phyloP scores from a whole-genome alignment of 2,113 vertebrate species.

The Himantopus leucocephalus region DNA sequence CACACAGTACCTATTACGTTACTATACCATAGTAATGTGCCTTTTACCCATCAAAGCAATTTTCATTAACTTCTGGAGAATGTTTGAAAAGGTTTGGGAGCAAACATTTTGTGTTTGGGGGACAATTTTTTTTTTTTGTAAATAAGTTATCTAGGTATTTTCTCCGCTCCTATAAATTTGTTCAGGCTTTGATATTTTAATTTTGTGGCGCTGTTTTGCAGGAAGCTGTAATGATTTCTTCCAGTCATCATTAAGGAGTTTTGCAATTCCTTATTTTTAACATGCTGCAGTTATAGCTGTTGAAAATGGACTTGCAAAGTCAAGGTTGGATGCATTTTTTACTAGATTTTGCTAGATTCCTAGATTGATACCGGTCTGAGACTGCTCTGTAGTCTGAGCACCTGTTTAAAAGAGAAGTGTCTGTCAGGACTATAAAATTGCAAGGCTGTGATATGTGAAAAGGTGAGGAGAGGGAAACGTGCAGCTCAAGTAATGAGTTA shows the following conservation, averaged over 20 bases:
- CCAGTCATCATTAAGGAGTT: background rate
- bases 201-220: background rate
- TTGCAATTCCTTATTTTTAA: background rate
- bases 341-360: background rate
- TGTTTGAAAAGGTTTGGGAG: background rate
- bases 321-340: background rate
- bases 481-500: background rate
- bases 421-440: background rate
- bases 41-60: background rate
- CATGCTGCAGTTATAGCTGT: background rate
- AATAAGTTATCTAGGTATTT: background rate
- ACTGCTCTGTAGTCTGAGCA: background rate
- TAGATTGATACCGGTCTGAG: background rate
- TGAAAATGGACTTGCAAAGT: background rate
- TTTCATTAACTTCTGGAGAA: background rate
- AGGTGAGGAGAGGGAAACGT: background rate
- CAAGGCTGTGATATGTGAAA: background rate
- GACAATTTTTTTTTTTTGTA: background rate
- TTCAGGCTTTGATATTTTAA: background rate
- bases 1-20: background rate
- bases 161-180: rapidly evolving
- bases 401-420: background rate
- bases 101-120: background rate
- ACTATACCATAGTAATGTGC: background rate
- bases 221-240: background rate